Conservation (phyloP, 1,140 invertebrate genomes). For the Protaetia brevitarsis region DNA sequence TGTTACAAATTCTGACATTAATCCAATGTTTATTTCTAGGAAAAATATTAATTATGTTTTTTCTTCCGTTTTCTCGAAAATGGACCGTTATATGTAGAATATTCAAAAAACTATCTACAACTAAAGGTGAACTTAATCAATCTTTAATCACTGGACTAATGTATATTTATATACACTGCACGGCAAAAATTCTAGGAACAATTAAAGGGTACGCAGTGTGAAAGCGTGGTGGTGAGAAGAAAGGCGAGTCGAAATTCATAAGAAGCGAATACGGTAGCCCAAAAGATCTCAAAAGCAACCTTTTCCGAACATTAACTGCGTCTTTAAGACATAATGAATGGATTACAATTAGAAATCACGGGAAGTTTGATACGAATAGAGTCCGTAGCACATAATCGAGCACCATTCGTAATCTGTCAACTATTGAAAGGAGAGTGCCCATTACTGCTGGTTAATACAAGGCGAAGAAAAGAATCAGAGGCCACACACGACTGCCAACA, state of each 20-base stretch:
- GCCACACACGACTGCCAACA: constrained; percentile 8
- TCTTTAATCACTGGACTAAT: too few relatives aligned
- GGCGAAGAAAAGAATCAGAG: constrained; percentile 10
- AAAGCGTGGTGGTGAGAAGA: neutral
- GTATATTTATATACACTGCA: too few relatives aligned
- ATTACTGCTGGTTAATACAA: constrained; percentile 3
- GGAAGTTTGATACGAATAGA: constrained; percentile 16
- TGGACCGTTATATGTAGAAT: too few relatives aligned
- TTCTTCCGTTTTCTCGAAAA: too few relatives aligned
- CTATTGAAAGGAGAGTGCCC: constrained; percentile 13
- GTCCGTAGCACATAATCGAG: constrained; percentile 5
- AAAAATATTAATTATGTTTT: too few relatives aligned
- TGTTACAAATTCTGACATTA: too few relatives aligned
- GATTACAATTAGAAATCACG: constrained; percentile 14
- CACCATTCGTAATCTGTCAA: constrained; percentile 16
- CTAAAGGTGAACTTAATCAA: too few relatives aligned
- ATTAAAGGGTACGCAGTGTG: neutral
- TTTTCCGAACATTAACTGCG: neutral
- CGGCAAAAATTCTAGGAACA: constrained; percentile 1
- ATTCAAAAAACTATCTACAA: too few relatives aligned
- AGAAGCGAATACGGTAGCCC: constrained; percentile 8
- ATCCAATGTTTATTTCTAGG: too few relatives aligned
- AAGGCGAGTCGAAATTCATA: neutral
- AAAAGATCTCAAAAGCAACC: neutral
- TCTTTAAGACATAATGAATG: constrained; percentile 9